A percentile compares a stretch with the other conserved stretches of the same genome.
These are phyloP conservation scores for Peromyscus aztecus DNA, from an alignment of 2,797 vertebrate species.

Conservation along the genomic window DNA sequence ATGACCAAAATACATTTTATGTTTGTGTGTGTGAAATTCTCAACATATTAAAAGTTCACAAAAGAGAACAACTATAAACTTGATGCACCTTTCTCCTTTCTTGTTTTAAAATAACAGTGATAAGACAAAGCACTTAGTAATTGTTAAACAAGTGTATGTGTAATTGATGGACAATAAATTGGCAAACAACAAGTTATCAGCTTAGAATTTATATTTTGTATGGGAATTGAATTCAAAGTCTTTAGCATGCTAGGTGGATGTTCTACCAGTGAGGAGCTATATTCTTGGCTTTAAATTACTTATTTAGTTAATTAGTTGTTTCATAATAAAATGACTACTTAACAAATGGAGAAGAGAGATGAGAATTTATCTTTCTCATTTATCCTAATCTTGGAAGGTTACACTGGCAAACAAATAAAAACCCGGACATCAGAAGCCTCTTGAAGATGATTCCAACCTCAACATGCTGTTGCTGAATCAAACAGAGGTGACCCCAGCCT, in stretches of 20 bases:
- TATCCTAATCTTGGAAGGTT: not conserved
- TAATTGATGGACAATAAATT: not conserved
- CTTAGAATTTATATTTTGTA: not conserved
- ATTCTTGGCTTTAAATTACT: not conserved
- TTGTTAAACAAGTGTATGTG: not conserved
- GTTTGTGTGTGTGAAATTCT: not conserved
- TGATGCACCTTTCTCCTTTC: not conserved
- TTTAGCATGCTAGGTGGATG: not conserved
- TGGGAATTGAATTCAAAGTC: not conserved
- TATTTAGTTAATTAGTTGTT: not conserved
- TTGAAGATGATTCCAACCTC: not conserved
- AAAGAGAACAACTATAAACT: not conserved
- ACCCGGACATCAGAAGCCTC: not conserved
- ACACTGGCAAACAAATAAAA: not conserved
- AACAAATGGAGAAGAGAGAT: not conserved
- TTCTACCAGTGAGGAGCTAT: not conserved
- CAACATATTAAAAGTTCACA: not conserved
- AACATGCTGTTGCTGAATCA: not conserved
- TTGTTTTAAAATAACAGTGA: not conserved
- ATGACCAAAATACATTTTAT: not conserved
- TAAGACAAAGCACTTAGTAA: not conserved
- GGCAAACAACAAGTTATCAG: not conserved
- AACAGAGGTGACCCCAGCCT: not conserved
- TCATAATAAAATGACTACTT: not conserved
- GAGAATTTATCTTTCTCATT: not conserved